phyloP scores from a whole-genome alignment of 1,140 invertebrate genomes.

The Papilio aristodemus region DNA sequence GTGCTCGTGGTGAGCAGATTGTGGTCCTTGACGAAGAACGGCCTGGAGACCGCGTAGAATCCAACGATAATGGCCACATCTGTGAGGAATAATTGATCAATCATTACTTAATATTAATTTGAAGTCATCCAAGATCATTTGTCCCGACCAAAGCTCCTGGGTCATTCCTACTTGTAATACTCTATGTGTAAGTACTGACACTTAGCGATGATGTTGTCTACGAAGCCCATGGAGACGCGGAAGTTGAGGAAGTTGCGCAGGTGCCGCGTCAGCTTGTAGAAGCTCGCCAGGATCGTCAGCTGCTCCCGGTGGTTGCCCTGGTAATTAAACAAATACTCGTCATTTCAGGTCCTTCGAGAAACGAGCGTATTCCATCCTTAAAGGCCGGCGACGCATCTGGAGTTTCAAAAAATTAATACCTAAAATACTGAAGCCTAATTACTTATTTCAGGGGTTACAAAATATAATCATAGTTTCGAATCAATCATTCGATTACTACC shows the following conservation, averaged over 20 bases:
- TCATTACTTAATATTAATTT: too few relatives aligned
- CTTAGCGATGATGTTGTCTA: slow-evolving; percentile 98
- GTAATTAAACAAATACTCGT: slow-evolving; percentile 5
- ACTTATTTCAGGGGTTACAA: too few relatives aligned
- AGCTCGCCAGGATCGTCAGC: slow-evolving; percentile 91
- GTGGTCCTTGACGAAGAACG: slow-evolving; percentile 91
- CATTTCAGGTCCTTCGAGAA: neutral
- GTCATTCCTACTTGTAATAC: too few relatives aligned
- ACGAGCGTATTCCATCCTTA: too few relatives aligned
- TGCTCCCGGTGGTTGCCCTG: slow-evolving; percentile 95
- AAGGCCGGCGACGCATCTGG: too few relatives aligned
- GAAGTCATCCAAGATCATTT: too few relatives aligned
- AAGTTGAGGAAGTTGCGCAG: slow-evolving; percentile 95
- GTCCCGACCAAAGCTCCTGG: too few relatives aligned
- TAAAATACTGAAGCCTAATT: too few relatives aligned
- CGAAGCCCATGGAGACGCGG: slow-evolving; percentile 94
- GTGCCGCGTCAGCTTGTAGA: slow-evolving; percentile 94
- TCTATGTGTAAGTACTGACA: too few relatives aligned
- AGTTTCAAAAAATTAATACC: too few relatives aligned
- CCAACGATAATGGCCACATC: slow-evolving; percentile 97
- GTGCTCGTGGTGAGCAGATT: slow-evolving; percentile 82
- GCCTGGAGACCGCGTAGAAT: slow-evolving; percentile 96
- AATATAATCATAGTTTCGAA: too few relatives aligned
- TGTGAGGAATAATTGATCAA: slow-evolving; percentile 74
- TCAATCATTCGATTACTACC: too few relatives aligned